phyloP scores from a whole-genome alignment of 2,888 invertebrate genomes.

The Bursaphelenchus okinawaensis region DNA sequence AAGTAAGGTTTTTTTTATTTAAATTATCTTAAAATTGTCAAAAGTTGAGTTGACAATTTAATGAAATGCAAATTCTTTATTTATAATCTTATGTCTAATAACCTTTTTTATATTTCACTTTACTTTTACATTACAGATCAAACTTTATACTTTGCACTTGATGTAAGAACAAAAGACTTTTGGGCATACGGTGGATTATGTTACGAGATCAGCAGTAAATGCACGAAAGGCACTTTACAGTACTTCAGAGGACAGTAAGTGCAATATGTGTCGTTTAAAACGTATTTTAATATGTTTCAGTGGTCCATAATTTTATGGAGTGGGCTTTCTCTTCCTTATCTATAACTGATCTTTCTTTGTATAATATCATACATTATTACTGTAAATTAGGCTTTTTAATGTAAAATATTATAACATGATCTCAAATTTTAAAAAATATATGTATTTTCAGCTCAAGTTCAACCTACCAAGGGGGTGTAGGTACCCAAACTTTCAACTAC shows the following conservation, averaged over 20 bases:
- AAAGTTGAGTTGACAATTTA: too few relatives aligned
- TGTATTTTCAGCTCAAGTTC: not conserved
- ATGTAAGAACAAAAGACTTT: constrained; percentile 1
- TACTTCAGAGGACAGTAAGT: constrained; percentile 7
- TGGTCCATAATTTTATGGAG: too few relatives aligned
- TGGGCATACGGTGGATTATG: constrained; percentile 10
- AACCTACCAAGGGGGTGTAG: not conserved
- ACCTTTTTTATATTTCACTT: not conserved
- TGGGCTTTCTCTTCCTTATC: too few relatives aligned
- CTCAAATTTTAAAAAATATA: too few relatives aligned
- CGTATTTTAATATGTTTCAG: not conserved
- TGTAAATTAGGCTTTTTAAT: too few relatives aligned
- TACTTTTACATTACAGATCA: too few relatives aligned
- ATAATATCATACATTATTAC: too few relatives aligned
- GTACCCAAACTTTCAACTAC: not conserved
- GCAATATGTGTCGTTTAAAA: not conserved
- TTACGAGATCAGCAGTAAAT: constrained; percentile 9
- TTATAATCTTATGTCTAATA: too few relatives aligned
- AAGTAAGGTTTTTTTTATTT: constrained; percentile 2
- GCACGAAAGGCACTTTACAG: constrained; percentile 4
- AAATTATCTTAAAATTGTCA: too few relatives aligned
- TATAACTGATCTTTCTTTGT: too few relatives aligned
- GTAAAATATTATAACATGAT: too few relatives aligned
- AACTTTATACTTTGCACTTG: constrained; percentile 3
- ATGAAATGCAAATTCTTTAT: too few relatives aligned